Evolutionary conservation across 2,797 vertebrate species (phyloP), one percentile per base, ranked within the genome.

Genomic region (Myotis findleyi): DNA sequence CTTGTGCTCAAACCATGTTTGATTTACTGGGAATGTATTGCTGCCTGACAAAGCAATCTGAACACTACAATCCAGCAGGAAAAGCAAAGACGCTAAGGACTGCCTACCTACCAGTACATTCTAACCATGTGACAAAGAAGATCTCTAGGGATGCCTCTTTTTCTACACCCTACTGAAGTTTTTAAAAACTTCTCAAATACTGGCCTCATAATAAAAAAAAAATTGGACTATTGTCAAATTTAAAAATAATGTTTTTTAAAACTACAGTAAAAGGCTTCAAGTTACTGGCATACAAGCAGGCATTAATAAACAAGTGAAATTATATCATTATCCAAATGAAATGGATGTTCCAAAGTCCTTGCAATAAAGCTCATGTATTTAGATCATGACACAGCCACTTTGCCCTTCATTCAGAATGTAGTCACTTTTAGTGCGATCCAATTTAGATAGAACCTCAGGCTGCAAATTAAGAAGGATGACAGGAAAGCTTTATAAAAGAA

Each of bases 101-200:
- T 49, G 4, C 20, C 16, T 25, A 11, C 7, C 0, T 87, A 3
- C 59, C 9, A 30, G 27, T 62, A 59, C 27, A 2, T 41, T 79
- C 38, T 91, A 57, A 36, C 7, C 25, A 44, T 5, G 38, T 41
- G 30, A 59, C 72, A 17, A 94, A 57, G 23, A 89, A 30, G 16
- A 20, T 83, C 36, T 96, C 36, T 64, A 80, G 18, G 57, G 47
- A 91, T 5, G 16, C 0, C 1, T 64, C 4, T 87, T 95, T 95
- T 92, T 23, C 62, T 10, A 90, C 72, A 47, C 53, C 30, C 5
- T 69, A 14, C 59, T 27, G 82, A 47, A n/a, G 30, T 18, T 96
- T 91, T 44, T 44, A 87, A 76, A 81, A 62, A 4, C 9, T 92
- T 75, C 21, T 95, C 17, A 93, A 87, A 64, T 87, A 87, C 6